These are phyloP conservation scores for Eumacrocentrus americanus DNA, from an alignment of 2,888 invertebrate species.

Conservation along the genomic window DNA sequence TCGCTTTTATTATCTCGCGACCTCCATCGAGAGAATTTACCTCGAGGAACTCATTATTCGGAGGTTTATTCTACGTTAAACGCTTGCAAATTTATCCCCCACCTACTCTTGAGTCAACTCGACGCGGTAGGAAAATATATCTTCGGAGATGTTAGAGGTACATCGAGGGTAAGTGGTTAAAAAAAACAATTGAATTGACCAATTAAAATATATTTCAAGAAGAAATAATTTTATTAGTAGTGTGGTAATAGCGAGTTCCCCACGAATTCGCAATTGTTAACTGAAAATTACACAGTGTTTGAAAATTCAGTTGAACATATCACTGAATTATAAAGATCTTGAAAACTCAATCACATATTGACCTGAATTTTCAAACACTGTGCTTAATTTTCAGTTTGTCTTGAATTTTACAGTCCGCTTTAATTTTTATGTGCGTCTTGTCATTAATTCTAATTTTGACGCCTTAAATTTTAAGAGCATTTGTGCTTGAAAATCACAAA, in stretches of 20 bases:
- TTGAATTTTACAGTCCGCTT: too few relatives aligned
- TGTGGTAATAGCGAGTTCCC: not conserved
- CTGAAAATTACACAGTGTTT: too few relatives aligned
- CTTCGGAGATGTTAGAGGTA: constrained; percentile 12
- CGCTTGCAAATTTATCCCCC: constrained; percentile 27
- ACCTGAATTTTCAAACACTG: too few relatives aligned
- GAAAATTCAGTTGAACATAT: too few relatives aligned
- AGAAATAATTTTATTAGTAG: not conserved
- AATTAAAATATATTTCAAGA: not conserved
- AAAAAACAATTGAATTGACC: not conserved
- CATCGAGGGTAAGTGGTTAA: not conserved
- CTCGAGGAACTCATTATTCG: constrained; percentile 59
- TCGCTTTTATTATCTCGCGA: constrained; percentile 25
- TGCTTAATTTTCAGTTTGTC: too few relatives aligned
- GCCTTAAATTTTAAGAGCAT: too few relatives aligned
- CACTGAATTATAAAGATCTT: too few relatives aligned
- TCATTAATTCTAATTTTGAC: too few relatives aligned
- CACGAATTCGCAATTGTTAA: not conserved
- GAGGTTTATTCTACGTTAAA: constrained; percentile 60
- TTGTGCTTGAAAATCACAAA: too few relatives aligned
- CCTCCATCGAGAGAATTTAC: constrained; percentile 52
- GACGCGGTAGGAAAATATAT: constrained; percentile 15
- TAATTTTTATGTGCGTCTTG: too few relatives aligned
- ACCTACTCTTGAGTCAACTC: not conserved
- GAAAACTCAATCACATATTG: too few relatives aligned